phyloP scores from a whole-genome alignment of 1,140 invertebrate genomes.

The Drosophila obscura region DNA sequence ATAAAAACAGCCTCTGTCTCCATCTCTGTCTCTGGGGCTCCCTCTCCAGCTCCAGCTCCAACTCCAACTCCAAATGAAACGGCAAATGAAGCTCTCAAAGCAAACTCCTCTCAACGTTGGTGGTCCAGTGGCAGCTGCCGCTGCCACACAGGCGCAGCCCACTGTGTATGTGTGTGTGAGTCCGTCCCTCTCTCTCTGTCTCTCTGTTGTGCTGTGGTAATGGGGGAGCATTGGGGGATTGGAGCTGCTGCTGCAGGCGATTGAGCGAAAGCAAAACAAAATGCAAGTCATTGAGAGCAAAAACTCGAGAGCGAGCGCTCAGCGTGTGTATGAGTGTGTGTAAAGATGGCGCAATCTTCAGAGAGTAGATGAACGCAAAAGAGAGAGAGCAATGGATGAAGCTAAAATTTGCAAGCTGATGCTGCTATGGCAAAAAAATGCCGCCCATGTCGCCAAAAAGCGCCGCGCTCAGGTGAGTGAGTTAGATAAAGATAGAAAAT shows the following conservation, averaged over 20 bases:
- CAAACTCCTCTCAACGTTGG: constrained; percentile 62
- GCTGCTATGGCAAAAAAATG: constrained; percentile 62
- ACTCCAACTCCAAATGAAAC: constrained; percentile 63
- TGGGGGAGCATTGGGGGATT: constrained; percentile 54
- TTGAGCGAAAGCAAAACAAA: constrained; percentile 66
- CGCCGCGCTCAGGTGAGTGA: constrained; percentile 66
- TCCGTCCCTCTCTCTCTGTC: constrained; percentile 14
- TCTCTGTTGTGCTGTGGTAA: constrained; percentile 5
- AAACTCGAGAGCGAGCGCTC: constrained; percentile 55
- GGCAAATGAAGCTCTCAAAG: constrained; percentile 76
- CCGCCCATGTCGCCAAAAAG: constrained; percentile 79
- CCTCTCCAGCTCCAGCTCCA: constrained; percentile 24
- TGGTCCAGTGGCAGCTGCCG: constrained; percentile 77
- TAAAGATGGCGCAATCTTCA: constrained; percentile 74
- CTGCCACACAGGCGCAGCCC: constrained; percentile 65
- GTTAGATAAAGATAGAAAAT: constrained; percentile 20
- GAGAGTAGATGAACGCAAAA: constrained; percentile 57
- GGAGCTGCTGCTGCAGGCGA: constrained; percentile 67
- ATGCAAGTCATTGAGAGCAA: constrained; percentile 80
- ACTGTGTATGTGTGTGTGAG: constrained; percentile 25
- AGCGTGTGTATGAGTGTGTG: constrained; percentile 32
- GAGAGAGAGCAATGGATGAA: constrained; percentile 62
- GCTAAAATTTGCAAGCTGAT: constrained; percentile 70
- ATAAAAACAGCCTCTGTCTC: constrained; percentile 30
- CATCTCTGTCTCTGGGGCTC: constrained; percentile 17